Conservation (phyloP, 2,888 invertebrate species). For the Agonopterix heracliana region DNA sequence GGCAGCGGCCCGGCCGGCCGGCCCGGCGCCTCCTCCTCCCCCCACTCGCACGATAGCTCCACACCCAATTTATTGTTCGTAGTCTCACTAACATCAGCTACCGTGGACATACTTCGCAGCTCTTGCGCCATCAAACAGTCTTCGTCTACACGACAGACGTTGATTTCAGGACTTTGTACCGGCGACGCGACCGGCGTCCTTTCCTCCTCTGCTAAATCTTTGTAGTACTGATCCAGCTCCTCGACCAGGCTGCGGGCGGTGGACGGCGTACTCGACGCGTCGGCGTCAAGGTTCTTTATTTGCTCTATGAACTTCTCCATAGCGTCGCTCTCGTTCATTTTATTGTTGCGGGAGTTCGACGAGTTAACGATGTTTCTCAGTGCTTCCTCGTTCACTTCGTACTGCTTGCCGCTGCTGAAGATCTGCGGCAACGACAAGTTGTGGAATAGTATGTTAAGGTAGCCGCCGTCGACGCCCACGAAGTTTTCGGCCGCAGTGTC, state of each 20-base stretch:
- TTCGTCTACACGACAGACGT: too few species aligned
- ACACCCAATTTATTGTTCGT: background rate
- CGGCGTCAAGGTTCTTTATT: slow-evolving; percentile 43
- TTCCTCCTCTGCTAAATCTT: slow-evolving; percentile 39
- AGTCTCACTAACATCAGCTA: background rate
- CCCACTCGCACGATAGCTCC: background rate
- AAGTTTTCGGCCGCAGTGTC: slow-evolving; percentile 48
- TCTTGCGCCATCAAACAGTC: too few species aligned
- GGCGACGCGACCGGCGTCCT: slow-evolving; percentile 18
- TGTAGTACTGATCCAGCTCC: slow-evolving; percentile 62
- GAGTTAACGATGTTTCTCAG: slow-evolving; percentile 53
- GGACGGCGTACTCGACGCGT: slow-evolving; percentile 46
- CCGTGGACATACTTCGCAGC: background rate
- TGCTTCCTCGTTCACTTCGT: slow-evolving; percentile 65
- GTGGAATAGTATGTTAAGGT: slow-evolving; percentile 61
- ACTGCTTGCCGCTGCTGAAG: slow-evolving; percentile 58
- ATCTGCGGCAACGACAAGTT: slow-evolving; percentile 57
- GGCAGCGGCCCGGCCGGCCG: slow-evolving; percentile 47
- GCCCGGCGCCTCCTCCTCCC: background rate
- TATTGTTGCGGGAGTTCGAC: slow-evolving; percentile 33
- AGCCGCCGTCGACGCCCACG: slow-evolving; percentile 59
- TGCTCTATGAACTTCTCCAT: slow-evolving; percentile 51
- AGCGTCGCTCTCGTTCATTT: slow-evolving; percentile 31
- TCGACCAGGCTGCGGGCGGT: slow-evolving; percentile 65
- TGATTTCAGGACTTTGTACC: too few species aligned